These are phyloP conservation scores for Taurulus bubalis DNA, from an alignment of 2,113 vertebrate genomes.

Conservation along the genomic window DNA sequence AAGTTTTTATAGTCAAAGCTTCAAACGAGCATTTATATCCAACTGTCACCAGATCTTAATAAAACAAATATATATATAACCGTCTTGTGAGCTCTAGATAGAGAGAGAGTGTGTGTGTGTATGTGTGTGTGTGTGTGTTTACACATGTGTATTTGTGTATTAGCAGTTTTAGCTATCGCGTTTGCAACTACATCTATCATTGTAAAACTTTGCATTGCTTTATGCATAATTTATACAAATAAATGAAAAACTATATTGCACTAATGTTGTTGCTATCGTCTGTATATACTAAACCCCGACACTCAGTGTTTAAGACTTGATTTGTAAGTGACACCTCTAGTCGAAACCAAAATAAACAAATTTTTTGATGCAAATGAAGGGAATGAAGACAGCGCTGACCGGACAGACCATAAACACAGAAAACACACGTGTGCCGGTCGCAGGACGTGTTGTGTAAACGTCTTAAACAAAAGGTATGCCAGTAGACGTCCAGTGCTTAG, in stretches of 20 bases:
- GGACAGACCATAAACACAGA: too few species aligned
- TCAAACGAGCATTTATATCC: too few species aligned
- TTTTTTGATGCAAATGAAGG: too few species aligned
- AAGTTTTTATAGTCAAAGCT: background rate
- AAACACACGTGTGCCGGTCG: slow-evolving; percentile 3
- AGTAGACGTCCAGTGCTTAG: too few species aligned
- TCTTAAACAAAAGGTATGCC: slow-evolving; percentile 32
- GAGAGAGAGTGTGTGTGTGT: slow-evolving; percentile 7
- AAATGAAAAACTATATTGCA: slow-evolving; percentile 33
- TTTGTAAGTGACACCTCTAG: background rate
- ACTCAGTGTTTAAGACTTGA: too few species aligned
- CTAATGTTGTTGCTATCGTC: background rate
- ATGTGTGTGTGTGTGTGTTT: slow-evolving; percentile 10
- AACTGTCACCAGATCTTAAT: too few species aligned
- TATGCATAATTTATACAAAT: slow-evolving; percentile 41
- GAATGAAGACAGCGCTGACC: too few species aligned
- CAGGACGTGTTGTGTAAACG: slow-evolving; percentile 11
- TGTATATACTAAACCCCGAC: background rate
- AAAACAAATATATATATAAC: too few species aligned
- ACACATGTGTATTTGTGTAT: background rate
- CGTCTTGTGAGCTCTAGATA: background rate
- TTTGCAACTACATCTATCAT: background rate
- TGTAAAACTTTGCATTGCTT: background rate
- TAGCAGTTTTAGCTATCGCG: slow-evolving; percentile 27
- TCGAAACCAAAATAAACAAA: background rate